Percentiles rank a stretch among this genome's conserved stretches.
phyloP scores from a whole-genome alignment of 2,888 invertebrate species.

The Lumbricus terrestris region DNA sequence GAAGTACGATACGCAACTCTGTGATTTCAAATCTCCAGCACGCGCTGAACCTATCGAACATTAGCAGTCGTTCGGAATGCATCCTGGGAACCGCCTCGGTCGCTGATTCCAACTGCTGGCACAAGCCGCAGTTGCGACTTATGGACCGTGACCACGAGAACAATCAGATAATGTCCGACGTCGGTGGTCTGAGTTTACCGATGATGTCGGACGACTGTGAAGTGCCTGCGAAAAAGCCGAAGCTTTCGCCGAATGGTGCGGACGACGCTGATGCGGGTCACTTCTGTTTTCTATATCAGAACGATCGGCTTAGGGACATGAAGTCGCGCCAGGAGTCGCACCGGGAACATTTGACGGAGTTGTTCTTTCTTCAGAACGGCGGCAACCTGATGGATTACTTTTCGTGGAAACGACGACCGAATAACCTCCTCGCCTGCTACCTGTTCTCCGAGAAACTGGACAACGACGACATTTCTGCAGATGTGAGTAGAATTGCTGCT shows the following conservation, averaged over 20 bases:
- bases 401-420: constrained; percentile 77
- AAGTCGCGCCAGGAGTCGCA: constrained; percentile 54
- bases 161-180: constrained; percentile 15
- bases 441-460: constrained; percentile 21
- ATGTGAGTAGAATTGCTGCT: not conserved
- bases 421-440: constrained; percentile 20
- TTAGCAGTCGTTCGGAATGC: not conserved
- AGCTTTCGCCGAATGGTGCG: not conserved
- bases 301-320: constrained; percentile 45
- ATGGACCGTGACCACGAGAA: not conserved
- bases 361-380: constrained; percentile 81
- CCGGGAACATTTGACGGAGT: constrained; percentile 67
- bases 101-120: not conserved
- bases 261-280: constrained; percentile 44
- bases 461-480: not conserved
- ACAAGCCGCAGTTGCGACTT: not conserved
- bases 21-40: constrained; percentile 9
- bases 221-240: not conserved
- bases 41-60: not conserved
- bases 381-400: constrained; percentile 86
- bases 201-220: not conserved
- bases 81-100: not conserved
- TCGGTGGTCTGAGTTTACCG: not conserved
- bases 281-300: constrained; percentile 48
- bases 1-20: not conserved